Evolutionary conservation across 2,113 vertebrate species (phyloP).

Genomic region (Erythrocercus mccallii): DNA sequence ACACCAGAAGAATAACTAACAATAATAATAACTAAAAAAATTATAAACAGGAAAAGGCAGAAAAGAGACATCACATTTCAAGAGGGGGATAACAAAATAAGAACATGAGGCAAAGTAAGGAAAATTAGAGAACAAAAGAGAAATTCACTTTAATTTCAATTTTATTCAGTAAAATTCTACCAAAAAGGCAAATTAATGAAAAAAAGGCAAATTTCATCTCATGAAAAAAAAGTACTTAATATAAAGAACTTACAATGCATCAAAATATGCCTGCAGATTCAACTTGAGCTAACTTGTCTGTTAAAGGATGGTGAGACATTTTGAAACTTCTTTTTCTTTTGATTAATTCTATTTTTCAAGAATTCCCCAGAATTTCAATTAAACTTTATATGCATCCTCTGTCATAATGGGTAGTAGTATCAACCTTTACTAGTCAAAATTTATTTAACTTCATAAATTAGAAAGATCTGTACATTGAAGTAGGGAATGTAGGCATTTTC

Average conservation of each 20-base stretch:
- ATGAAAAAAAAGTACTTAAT: neutral
- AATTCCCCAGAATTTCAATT: neutral
- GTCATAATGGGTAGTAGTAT: neutral
- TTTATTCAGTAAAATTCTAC: neutral
- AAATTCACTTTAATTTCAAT: neutral
- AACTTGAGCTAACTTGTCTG: neutral
- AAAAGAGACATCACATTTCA: neutral
- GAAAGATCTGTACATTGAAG: neutral
- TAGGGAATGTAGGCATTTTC: neutral
- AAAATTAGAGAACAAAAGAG: neutral
- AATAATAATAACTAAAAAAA: neutral
- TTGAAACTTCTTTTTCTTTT: neutral
- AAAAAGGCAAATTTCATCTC: accelerated
- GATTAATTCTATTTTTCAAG: neutral
- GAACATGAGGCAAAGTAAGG: neutral
- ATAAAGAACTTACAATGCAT: neutral
- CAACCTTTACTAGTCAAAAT: neutral
- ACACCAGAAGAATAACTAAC: neutral
- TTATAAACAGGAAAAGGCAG: neutral
- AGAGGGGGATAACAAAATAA: neutral
- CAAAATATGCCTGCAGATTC: neutral
- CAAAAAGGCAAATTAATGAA: neutral
- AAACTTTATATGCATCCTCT: neutral
- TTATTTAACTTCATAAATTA: neutral
- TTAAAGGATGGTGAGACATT: neutral